Base-by-base conservation (phyloP, 2,113 vertebrate genomes). In the Cynopterus brachyotis region DNA sequence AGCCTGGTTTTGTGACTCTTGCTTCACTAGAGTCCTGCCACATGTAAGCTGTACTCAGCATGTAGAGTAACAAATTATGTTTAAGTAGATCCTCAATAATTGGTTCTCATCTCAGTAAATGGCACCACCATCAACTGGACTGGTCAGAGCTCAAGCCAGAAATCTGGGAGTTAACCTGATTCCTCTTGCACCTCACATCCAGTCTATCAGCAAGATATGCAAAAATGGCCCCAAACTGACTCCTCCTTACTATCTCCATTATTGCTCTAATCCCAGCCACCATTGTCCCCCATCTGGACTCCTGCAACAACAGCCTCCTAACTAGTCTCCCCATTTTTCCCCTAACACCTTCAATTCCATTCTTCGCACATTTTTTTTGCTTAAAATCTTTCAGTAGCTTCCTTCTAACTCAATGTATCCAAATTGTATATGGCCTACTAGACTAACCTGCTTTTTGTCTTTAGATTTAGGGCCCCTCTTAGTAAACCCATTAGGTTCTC, bases 301-400 rank as follows among this genome's bases (percentile, higher is more conserved):
- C 42, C 24, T 42, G 30, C 16, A 47, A 19, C 73, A 81, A 19
- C 73, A 81, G 47, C 59, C 28, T 83, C 60, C 40, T 53, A 26
- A 47, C 24, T 28, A 42, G 50, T 67, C 78, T 67, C 53, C 30
- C 30, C 50, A 26, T 40, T 67, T 81, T 88, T 91, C 75, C 69
- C 69, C 24, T 66, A 59, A 50, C 45, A 80, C 47, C 6, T 73
- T 87, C 62, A 40, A 26, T 88, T 91, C 55, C 60, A 28, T 69
- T 91, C n/a, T 94, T 94, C 37, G 84, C 57, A 75, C 11, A 64
- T 92, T 62, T 76, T 93, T 26, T 57, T 67, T 72, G 12, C 37
- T 84, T 81, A 70, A 86, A 70, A 59, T 85, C 72, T 30, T 81
- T 67, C 83, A 78, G n/a, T 76, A 83, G 72, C 22, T 95, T 92